These are phyloP conservation scores for Palythoa grandiflora DNA, from an alignment of 92 coral and sea anemone genomes.

Conservation along the genomic window DNA sequence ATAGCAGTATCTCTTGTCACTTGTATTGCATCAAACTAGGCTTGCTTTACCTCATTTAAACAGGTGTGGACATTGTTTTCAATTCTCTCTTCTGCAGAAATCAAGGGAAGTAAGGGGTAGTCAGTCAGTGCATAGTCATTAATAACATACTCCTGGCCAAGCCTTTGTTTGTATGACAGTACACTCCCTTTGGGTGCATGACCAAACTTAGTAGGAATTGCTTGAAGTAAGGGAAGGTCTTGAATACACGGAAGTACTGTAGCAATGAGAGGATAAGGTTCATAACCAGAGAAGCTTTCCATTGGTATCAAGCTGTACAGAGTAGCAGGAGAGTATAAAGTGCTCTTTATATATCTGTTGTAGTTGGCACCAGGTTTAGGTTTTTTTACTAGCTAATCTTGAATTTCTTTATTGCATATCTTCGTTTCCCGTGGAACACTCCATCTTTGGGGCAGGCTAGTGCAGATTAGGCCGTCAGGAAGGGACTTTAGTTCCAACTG, in stretches of 20 bases:
- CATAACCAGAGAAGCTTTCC: constrained; percentile 13
- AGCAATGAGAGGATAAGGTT: constrained; percentile 52
- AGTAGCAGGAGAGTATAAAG: constrained; percentile 61
- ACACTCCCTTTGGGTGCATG: constrained; percentile 56
- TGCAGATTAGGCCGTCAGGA: constrained; percentile 68
- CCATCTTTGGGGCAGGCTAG: constrained; percentile 69
- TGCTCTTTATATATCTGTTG: constrained; percentile 49
- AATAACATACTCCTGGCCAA: constrained; percentile 63
- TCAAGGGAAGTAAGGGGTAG: background rate
- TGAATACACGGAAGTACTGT: constrained; percentile 28
- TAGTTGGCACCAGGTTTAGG: constrained; percentile 38
- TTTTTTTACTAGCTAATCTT: constrained; percentile 47
- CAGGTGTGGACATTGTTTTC: constrained; percentile 32
- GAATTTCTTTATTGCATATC: constrained; percentile 38
- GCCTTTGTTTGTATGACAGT: constrained; percentile 70
- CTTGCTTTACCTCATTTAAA: constrained; percentile 27
- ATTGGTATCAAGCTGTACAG: constrained; percentile 35
- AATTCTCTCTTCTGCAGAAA: background rate
- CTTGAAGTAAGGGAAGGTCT: background rate
- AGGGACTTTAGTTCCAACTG: constrained; percentile 49
- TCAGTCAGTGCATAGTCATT: constrained; percentile 60
- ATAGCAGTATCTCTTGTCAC: constrained; percentile 1
- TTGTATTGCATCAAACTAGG: constrained; percentile 7
- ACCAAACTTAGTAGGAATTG: constrained; percentile 56
- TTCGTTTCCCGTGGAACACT: constrained; percentile 64